Conservation (phyloP, 2,888 invertebrate species). For the Cheilosia scutellata region DNA sequence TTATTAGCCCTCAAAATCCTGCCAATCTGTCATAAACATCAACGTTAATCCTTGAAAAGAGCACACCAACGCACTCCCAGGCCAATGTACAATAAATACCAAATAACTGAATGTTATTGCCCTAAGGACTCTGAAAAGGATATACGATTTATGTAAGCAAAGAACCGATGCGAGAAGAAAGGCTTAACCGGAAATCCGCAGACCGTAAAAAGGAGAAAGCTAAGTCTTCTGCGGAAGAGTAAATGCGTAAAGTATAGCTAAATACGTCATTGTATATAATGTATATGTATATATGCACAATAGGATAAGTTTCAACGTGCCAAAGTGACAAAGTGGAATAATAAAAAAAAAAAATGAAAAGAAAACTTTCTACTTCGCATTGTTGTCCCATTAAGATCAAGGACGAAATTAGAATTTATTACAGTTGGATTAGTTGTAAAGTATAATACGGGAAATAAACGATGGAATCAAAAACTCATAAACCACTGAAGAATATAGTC, state of each 20-base stretch:
- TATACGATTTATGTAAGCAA: conserved; percentile 20
- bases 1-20: conserved; percentile 6
- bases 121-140: conserved; percentile 5
- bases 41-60: conserved; percentile 19
- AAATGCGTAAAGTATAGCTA: background rate
- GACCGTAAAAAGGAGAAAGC: conserved; percentile 17
- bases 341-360: conserved; percentile 17
- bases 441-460: conserved; percentile 36
- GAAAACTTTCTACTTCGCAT: conserved; percentile 39
- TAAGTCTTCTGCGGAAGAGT: conserved; percentile 17
- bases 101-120: conserved; percentile 21
- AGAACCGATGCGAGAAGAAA: conserved; percentile 23
- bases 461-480: conserved; percentile 34
- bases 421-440: conserved; percentile 50
- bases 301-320: conserved; percentile 60
- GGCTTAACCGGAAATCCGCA: conserved; percentile 35
- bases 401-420: conserved; percentile 57
- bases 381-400: conserved; percentile 40
- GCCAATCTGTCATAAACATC: conserved; percentile 44
- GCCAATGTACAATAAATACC: conserved; percentile 7
- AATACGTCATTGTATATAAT: too few species aligned
- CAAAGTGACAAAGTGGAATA: conserved; percentile 53
- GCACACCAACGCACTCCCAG: background rate
- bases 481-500: conserved; percentile 13
- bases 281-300: conserved; percentile 35